Percentiles rank a stretch among this genome's conserved stretches.
Conservation (phyloP, 2,888 invertebrate genomes). For the Dynastes grantii region DNA sequence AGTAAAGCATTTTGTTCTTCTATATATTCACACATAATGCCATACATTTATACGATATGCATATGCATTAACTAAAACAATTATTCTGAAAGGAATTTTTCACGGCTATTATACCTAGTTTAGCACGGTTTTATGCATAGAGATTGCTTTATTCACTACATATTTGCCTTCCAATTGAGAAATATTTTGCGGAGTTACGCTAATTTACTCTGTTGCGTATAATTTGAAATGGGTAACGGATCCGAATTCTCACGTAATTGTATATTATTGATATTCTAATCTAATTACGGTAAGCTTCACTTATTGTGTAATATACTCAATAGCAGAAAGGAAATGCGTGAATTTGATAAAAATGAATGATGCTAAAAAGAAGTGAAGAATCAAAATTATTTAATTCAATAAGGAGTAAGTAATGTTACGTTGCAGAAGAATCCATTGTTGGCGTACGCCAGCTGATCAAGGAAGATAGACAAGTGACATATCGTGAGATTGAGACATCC, state of each 20-base stretch:
- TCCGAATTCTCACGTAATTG: neutral
- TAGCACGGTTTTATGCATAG: neutral
- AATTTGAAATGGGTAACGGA: slow-evolving; percentile 6
- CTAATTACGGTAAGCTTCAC: neutral
- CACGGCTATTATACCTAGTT: neutral
- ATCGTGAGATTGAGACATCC: no score
- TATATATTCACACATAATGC: neutral
- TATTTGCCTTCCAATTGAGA: neutral
- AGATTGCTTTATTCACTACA: neutral
- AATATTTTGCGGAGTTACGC: slow-evolving; percentile 19
- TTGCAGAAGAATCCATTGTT: no score
- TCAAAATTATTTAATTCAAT: no score
- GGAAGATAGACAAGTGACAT: no score
- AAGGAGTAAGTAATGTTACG: no score
- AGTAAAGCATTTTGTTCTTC: neutral
- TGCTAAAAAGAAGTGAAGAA: no score
- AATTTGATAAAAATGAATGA: no score
- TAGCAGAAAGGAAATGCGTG: no score
- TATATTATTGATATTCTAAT: neutral
- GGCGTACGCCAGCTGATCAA: no score
- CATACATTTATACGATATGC: neutral
- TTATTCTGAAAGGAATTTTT: neutral
- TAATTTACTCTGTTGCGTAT: slow-evolving; percentile 10
- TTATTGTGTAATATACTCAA: no score
- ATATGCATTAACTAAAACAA: neutral